These are phyloP conservation scores for Drosophila neocordata DNA, from an alignment of 1,140 invertebrate species.

Conservation along the genomic window DNA sequence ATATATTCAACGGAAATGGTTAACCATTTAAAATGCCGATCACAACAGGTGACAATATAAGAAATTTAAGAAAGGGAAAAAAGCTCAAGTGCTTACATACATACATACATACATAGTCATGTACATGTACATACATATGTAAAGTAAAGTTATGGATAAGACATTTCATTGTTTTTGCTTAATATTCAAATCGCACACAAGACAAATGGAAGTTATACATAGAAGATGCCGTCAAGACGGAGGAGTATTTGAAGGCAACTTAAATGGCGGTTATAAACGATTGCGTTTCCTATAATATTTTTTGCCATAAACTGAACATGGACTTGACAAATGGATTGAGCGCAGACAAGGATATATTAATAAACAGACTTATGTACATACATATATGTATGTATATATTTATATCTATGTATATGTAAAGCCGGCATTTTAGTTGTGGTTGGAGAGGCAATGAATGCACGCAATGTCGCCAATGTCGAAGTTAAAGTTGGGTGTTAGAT, in stretches of 20 bases:
- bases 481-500: not conserved
- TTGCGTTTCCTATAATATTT: slow-evolving; percentile 18
- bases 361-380: not conserved
- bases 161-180: slow-evolving; percentile 56
- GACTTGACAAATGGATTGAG: slow-evolving; percentile 14
- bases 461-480: slow-evolving; percentile 15
- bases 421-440: not conserved
- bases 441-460: not conserved
- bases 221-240: not conserved
- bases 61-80: slow-evolving; percentile 38
- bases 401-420: no score
- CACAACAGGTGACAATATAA: slow-evolving; percentile 34
- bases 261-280: slow-evolving; percentile 28
- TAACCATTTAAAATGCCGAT: slow-evolving; percentile 42
- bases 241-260: slow-evolving; percentile 19
- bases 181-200: slow-evolving; percentile 65
- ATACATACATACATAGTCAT: not conserved
- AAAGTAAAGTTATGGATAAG: slow-evolving; percentile 45
- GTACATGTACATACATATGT: not conserved
- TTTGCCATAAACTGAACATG: slow-evolving; percentile 27
- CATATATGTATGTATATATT: not conserved
- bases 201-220: slow-evolving; percentile 5
- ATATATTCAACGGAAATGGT: slow-evolving; percentile 33
- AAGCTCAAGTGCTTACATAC: slow-evolving; percentile 30
- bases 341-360: slow-evolving; percentile 28